Conservation (phyloP, 2,113 vertebrate species). For the Mastomys coucha region DNA sequence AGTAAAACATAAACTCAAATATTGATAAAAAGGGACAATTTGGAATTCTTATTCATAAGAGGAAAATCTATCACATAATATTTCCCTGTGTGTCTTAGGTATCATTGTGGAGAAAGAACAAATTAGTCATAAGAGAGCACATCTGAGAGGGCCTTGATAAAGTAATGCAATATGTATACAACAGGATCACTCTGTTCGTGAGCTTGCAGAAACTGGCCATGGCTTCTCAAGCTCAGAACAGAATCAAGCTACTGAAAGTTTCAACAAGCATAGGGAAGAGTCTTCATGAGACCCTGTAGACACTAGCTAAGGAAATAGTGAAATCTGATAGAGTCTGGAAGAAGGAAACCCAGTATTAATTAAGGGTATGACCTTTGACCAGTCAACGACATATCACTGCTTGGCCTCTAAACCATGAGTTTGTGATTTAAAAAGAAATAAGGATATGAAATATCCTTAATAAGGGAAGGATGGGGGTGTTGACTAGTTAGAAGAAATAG, state of each 20-base stretch:
- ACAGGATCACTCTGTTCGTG: background rate
- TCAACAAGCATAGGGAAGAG: background rate
- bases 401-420: background rate
- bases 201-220: background rate
- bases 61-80: background rate
- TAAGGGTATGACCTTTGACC: background rate
- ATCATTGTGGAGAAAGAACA: background rate
- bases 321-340: background rate
- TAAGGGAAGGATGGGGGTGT: rapidly evolving
- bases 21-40: background rate
- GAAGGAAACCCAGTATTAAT: background rate
- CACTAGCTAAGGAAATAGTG: background rate
- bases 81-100: background rate
- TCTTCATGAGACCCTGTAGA: background rate
- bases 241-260: background rate
- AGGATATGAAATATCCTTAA: background rate
- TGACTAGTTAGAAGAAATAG: background rate
- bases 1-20: background rate
- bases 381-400: background rate
- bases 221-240: background rate
- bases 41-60: background rate
- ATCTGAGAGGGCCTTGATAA: background rate
- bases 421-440: background rate
- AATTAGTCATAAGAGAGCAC: background rate
- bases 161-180: background rate